phyloP scores from a whole-genome alignment of 2,888 invertebrate genomes.

The Polylopha cassiicola region DNA sequence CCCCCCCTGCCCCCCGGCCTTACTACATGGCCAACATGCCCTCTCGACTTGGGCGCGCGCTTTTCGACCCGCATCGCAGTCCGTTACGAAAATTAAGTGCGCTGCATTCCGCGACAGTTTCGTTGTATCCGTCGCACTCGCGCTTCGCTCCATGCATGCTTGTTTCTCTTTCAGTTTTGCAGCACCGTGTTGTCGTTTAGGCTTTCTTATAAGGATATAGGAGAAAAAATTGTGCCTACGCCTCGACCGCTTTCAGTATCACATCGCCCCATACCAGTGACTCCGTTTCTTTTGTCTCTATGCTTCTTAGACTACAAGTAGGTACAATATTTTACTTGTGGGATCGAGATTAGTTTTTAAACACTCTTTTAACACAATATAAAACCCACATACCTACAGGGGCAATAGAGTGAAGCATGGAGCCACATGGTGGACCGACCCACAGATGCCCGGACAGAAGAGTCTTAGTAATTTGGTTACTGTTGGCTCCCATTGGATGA shows the following conservation, averaged over 20 bases:
- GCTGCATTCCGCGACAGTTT: constrained; percentile 68
- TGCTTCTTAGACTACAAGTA: too few species aligned
- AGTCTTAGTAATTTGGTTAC: too few species aligned
- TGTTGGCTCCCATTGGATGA: too few species aligned
- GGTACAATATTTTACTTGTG: too few species aligned
- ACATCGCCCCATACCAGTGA: constrained; percentile 6
- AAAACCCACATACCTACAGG: too few species aligned
- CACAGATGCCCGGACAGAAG: too few species aligned
- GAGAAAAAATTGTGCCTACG: constrained; percentile 36
- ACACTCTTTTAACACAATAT: too few species aligned
- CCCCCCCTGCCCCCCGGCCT: constrained; percentile 43
- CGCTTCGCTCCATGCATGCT: constrained; percentile 21
- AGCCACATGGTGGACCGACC: too few species aligned
- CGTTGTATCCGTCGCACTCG: constrained; percentile 52
- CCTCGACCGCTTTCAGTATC: constrained; percentile 12
- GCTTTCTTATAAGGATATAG: constrained; percentile 32
- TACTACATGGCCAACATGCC: constrained; percentile 54
- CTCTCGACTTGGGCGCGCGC: constrained; percentile 61
- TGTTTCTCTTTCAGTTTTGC: constrained; percentile 26
- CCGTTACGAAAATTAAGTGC: constrained; percentile 76
- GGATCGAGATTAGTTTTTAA: too few species aligned
- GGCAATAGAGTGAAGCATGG: too few species aligned
- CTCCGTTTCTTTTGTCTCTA: constrained; percentile 10
- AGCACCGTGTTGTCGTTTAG: constrained; percentile 19
- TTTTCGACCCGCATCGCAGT: constrained; percentile 71